Percentiles rank a stretch among this genome's conserved stretches.
phyloP scores from a whole-genome alignment of 1,140 invertebrate species.

The Magallana gigas region DNA sequence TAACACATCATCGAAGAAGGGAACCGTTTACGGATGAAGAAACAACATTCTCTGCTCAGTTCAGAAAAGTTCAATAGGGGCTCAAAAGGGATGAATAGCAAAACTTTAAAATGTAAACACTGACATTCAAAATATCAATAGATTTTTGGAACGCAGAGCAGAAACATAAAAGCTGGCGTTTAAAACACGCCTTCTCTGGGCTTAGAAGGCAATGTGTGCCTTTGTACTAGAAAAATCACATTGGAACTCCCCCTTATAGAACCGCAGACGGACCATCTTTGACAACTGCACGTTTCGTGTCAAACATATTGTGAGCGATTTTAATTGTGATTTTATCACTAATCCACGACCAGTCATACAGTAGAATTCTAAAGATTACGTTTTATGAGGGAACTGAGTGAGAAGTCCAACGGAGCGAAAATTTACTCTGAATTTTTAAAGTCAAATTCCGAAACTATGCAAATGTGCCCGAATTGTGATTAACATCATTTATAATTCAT shows the following conservation, averaged over 20 bases:
- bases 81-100: slow-evolving; percentile 17
- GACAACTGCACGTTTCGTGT: neutral
- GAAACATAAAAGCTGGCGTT: neutral
- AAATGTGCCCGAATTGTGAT: too few species aligned
- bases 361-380: too few species aligned
- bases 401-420: too few species aligned
- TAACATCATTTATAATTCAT: too few species aligned
- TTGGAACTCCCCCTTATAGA: too few species aligned
- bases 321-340: neutral
- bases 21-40: slow-evolving; percentile 18
- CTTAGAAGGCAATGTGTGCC: too few species aligned
- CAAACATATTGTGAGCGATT: neutral
- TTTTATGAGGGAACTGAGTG: too few species aligned
- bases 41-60: neutral
- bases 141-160: neutral
- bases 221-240: too few species aligned
- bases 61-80: slow-evolving; percentile 10
- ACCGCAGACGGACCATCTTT: neutral
- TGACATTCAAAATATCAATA: slow-evolving; percentile 23
- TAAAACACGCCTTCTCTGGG: too few species aligned
- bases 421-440: too few species aligned
- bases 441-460: too few species aligned
- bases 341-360: too few species aligned
- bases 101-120: slow-evolving; percentile 22
- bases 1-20: neutral